Percentiles rank a stretch among this genome's conserved stretches.
phyloP scores from a whole-genome alignment of 2,888 invertebrate genomes.

The Ochropleura plecta region DNA sequence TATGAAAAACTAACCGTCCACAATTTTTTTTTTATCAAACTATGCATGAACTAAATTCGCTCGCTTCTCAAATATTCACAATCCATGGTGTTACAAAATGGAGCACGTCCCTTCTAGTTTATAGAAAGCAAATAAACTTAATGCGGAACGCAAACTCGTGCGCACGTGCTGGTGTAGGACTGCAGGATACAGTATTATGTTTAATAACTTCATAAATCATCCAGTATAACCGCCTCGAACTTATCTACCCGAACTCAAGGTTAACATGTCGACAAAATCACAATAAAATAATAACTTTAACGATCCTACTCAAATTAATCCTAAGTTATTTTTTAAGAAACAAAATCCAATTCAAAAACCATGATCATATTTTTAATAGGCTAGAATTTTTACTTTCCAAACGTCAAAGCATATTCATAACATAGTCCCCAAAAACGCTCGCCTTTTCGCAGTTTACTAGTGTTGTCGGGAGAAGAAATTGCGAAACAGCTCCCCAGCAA shows the following conservation, averaged over 20 bases:
- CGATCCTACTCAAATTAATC: not conserved
- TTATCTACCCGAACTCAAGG: not conserved
- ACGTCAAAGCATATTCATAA: not conserved
- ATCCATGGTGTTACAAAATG: slow-evolving; percentile 2
- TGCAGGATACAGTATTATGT: slow-evolving; percentile 29
- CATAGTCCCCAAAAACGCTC: not conserved
- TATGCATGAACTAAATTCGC: not conserved
- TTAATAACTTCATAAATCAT: slow-evolving; percentile 29
- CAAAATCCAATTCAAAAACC: not conserved
- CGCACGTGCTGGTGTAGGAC: slow-evolving; percentile 57
- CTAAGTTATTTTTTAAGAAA: not conserved
- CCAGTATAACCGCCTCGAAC: not conserved
- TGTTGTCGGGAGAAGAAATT: not conserved
- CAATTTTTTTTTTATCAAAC: not conserved
- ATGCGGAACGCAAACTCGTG: slow-evolving; percentile 62
- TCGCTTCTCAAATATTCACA: not conserved
- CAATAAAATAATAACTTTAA: not conserved
- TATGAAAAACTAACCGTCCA: not conserved
- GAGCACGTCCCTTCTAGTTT: slow-evolving; percentile 23
- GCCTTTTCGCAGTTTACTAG: not conserved
- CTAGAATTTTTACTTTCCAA: no score
- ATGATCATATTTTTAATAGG: not conserved
- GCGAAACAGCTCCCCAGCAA: not conserved
- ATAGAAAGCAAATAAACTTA: slow-evolving; percentile 58
- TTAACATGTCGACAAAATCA: not conserved